A percentile compares a stretch with the other conserved stretches of the same genome.
Conservation (phyloP, 92 coral and sea anemone species). For the Parazoanthus swiftii region DNA sequence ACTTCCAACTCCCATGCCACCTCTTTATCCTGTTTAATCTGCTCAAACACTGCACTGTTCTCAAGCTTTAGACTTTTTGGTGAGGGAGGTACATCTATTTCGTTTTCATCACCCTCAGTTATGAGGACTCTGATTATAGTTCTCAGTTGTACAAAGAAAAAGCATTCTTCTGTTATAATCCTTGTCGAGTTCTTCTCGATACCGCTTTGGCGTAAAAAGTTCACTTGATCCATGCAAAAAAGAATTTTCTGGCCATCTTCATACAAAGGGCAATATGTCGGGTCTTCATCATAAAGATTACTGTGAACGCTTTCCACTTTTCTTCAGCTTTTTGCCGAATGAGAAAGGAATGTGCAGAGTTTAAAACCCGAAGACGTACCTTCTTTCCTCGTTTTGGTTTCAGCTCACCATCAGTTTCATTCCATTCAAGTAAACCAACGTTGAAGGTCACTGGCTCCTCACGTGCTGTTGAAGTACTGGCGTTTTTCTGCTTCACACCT, state of each 20-base stretch:
- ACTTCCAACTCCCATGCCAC: slow-evolving; percentile 44
- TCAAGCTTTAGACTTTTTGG: slow-evolving; percentile 34
- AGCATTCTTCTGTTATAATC: slow-evolving; percentile 49
- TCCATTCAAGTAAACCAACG: slow-evolving; percentile 54
- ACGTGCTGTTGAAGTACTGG: slow-evolving; percentile 46
- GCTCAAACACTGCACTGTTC: slow-evolving; percentile 25
- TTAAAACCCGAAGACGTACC: slow-evolving; percentile 35
- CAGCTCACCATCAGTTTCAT: slow-evolving; percentile 36
- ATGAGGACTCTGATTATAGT: not conserved
- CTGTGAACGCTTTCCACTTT: slow-evolving; percentile 60
- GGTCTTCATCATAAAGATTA: slow-evolving; percentile 45
- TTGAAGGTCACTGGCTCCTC: slow-evolving; percentile 41
- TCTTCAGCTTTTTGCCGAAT: slow-evolving; percentile 48
- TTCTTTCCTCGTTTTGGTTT: slow-evolving; percentile 61
- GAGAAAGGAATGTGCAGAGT: slow-evolving; percentile 9
- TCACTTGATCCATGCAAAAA: slow-evolving; percentile 40
- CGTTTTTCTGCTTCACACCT: slow-evolving; percentile 45
- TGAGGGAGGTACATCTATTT: slow-evolving; percentile 17
- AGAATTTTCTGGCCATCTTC: slow-evolving; percentile 56
- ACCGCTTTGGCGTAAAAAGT: slow-evolving; percentile 7
- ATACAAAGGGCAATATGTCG: slow-evolving; percentile 39
- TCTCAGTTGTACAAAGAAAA: slow-evolving; percentile 33
- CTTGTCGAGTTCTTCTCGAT: slow-evolving; percentile 35
- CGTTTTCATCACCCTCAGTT: slow-evolving; percentile 7
- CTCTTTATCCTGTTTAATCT: slow-evolving; percentile 42